Percentiles rank a stretch among this genome's conserved stretches.
These are phyloP conservation scores for Zosterops lateralis DNA, from an alignment of 2,113 vertebrate genomes.

Conservation along the genomic window DNA sequence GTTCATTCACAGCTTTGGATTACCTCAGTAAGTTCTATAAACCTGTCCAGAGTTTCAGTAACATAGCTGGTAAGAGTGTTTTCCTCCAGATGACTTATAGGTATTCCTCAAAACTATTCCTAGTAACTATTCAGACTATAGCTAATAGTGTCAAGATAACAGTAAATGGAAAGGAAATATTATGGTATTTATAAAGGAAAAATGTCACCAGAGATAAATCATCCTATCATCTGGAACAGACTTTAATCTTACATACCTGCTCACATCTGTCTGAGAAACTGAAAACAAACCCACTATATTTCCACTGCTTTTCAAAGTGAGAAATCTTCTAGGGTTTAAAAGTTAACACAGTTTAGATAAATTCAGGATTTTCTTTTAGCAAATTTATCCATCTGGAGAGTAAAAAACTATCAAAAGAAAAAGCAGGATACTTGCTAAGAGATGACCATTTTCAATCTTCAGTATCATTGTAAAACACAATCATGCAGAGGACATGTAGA, in stretches of 20 bases:
- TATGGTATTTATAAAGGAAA: neutral
- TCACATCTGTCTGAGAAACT: neutral
- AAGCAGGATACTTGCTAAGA: neutral
- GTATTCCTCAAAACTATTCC: neutral
- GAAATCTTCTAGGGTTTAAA: neutral
- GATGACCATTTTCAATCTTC: neutral
- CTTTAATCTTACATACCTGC: neutral
- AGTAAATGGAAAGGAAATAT: neutral
- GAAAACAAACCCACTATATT: neutral
- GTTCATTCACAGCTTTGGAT: neutral
- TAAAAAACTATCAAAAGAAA: neutral
- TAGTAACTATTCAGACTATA: neutral
- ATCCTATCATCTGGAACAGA: neutral
- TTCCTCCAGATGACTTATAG: neutral
- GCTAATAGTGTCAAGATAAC: neutral
- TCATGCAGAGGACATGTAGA: neutral
- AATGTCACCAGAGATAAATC: neutral
- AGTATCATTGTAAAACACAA: neutral
- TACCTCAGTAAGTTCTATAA: neutral
- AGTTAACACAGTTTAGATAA: neutral
- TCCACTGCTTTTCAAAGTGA: neutral
- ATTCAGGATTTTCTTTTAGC: neutral
- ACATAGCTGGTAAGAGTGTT: neutral
- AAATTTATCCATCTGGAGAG: neutral
- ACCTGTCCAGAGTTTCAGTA: neutral